phyloP scores from a whole-genome alignment of 2,113 vertebrate genomes.

The Hippopotamus amphibius region DNA sequence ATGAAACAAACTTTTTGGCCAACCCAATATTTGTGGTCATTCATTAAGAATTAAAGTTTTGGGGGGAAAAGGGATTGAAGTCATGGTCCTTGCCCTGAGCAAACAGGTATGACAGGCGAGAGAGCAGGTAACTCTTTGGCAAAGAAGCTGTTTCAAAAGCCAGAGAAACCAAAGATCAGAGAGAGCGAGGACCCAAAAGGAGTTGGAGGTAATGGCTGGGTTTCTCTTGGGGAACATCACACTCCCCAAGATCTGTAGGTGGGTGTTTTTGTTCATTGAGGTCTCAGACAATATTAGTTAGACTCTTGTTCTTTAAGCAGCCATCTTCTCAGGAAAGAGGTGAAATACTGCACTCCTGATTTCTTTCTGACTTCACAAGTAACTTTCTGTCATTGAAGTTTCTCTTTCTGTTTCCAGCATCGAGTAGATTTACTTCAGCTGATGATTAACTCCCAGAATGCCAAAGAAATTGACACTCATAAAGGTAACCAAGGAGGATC shows the following conservation, averaged over 20 bases:
- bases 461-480: neutral
- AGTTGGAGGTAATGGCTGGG: accelerated
- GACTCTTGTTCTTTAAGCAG: neutral
- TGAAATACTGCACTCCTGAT: neutral
- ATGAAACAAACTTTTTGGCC: too few species aligned
- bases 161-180: neutral
- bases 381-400: neutral
- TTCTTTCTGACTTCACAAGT: neutral
- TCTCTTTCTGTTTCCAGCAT: conserved; percentile 81
- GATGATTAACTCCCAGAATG: conserved; percentile 90
- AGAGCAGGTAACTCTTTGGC: neutral
- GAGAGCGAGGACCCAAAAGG: neutral
- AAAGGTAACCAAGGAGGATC: conserved; percentile 82
- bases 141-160: neutral
- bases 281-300: neutral
- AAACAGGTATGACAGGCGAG: neutral
- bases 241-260: neutral
- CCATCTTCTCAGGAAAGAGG: neutral
- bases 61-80: neutral
- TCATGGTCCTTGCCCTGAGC: neutral
- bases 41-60: neutral
- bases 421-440: conserved; percentile 78
- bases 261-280: neutral
- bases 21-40: too few species aligned
- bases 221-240: neutral